These are phyloP conservation scores for Metaphire vulgaris DNA, from an alignment of 1,140 invertebrate species.

Conservation along the genomic window DNA sequence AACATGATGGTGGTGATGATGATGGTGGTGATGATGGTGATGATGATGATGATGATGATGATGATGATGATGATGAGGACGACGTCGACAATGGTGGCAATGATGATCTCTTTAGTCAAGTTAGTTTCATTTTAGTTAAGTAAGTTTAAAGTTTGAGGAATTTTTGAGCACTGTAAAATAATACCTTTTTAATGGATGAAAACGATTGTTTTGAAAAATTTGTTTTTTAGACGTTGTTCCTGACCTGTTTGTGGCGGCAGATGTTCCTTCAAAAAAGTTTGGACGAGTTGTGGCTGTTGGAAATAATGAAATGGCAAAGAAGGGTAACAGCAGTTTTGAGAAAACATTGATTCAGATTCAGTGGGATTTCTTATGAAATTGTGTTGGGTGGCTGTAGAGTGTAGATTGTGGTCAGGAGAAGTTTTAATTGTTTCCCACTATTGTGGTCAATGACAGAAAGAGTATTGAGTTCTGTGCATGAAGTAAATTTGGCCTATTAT, in stretches of 20 bases:
- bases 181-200: not conserved
- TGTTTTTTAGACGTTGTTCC: not conserved
- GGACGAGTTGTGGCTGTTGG: not conserved
- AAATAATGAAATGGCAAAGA: not conserved
- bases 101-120: not conserved
- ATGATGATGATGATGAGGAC: too few species aligned
- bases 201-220: not conserved
- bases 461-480: not conserved
- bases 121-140: not conserved
- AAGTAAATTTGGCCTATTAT: not conserved
- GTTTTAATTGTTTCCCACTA: not conserved
- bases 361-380: too few species aligned
- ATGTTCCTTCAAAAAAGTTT: not conserved
- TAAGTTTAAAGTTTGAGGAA: not conserved
- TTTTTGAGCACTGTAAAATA: not conserved
- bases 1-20: too few species aligned
- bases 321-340: not conserved
- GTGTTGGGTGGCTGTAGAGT: not conserved
- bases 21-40: too few species aligned
- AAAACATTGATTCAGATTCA: too few species aligned
- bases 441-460: not conserved
- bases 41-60: too few species aligned
- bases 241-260: not conserved
- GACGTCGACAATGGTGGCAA: too few species aligned
- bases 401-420: not conserved